Conservation (phyloP, 2,797 vertebrate genomes). For the Anguilla megastoma region DNA sequence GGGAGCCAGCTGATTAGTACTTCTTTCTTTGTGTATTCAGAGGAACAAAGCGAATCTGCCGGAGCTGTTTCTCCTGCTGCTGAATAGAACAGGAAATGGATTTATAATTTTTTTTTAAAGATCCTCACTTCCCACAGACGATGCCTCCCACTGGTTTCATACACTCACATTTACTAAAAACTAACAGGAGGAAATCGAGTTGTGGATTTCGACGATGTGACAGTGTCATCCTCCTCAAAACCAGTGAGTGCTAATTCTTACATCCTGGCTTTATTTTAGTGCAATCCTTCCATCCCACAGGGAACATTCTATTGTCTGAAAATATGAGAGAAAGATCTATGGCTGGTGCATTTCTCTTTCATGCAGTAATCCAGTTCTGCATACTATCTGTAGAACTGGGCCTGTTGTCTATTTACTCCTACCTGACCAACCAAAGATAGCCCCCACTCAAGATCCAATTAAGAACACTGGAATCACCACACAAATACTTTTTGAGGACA, state of each 20-base stretch:
- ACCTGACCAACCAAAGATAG: neutral
- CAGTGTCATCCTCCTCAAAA: neutral
- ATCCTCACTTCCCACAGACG: constrained; percentile 4
- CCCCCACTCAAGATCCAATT: neutral
- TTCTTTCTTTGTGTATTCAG: constrained; percentile 23
- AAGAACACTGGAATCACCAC: neutral
- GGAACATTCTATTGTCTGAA: neutral
- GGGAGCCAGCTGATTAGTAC: constrained; percentile 26
- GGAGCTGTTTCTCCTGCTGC: constrained; percentile 43
- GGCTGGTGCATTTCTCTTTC: neutral
- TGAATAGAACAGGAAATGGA: constrained; percentile 41
- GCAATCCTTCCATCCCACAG: neutral
- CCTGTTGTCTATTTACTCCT: neutral
- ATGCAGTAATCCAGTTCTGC: neutral
- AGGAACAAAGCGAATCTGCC: constrained; percentile 34
- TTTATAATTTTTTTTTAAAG: constrained; percentile 14
- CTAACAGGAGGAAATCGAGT: neutral
- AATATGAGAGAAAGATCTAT: neutral
- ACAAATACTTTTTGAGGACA: neutral
- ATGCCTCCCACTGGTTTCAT: constrained; percentile 38
- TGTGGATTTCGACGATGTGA: neutral
- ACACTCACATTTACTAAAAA: constrained; percentile 22
- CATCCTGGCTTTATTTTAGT: neutral
- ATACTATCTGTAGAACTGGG: neutral
- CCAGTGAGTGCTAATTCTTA: neutral